Conservation (phyloP, 2,797 vertebrate genomes). For the Lagocephalus sceleratus region DNA sequence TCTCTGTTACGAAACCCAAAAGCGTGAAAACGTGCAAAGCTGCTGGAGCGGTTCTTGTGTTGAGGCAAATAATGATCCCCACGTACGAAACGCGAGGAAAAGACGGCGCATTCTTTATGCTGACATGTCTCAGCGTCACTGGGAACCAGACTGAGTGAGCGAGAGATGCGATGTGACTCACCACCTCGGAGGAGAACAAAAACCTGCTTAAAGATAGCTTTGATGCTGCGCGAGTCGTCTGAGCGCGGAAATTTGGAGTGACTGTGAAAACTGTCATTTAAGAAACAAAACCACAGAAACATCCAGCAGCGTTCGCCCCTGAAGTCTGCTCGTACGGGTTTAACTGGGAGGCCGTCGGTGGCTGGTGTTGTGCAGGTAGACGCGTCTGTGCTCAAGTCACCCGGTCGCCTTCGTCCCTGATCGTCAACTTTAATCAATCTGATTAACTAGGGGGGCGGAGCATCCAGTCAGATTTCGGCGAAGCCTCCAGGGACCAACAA, state of each 20-base stretch:
- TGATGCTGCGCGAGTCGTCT: conserved; percentile 36
- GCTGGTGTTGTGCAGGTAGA: no score
- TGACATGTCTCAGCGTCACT: conserved; percentile 30
- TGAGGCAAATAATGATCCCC: conserved; percentile 31
- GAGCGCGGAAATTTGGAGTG: conserved; percentile 35
- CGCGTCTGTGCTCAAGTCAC: no score
- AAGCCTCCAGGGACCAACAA: no score
- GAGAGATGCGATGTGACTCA: conserved; percentile 65
- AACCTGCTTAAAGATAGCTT: conserved; percentile 52
- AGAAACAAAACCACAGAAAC: conserved; percentile 6
- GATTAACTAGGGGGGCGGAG: no score
- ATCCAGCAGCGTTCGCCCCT: neutral
- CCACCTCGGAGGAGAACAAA: conserved; percentile 52
- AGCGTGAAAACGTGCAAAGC: conserved; percentile 17
- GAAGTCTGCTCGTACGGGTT: no score
- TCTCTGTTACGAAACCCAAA: conserved; percentile 35
- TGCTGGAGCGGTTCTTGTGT: conserved; percentile 12
- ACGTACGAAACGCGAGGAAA: conserved; percentile 44
- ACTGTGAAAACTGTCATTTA: conserved; percentile 21
- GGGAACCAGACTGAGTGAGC: conserved; percentile 52
- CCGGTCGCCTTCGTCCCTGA: no score
- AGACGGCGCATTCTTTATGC: conserved; percentile 39
- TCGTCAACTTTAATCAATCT: no score
- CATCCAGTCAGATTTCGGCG: no score
- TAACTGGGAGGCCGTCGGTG: no score